Evolutionary conservation across 2,113 vertebrate species (phyloP), one percentile per base, ranked within the genome.

Genomic region (Brevimyrus niger): DNA sequence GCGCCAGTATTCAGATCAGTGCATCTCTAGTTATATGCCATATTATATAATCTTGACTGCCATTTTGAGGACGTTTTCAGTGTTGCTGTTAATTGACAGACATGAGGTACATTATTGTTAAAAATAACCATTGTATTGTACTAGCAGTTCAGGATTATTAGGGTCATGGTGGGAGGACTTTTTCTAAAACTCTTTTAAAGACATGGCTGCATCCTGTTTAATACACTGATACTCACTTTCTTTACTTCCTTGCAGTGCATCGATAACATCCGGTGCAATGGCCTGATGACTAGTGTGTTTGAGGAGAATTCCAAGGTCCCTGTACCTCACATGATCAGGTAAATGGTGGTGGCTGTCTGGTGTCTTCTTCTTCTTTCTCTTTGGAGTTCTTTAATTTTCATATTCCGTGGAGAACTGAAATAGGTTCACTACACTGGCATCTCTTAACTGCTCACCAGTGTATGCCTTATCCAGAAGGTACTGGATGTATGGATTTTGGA

Each of bases 301-400:
- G 98, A 99, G 94, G 98, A 99, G 93, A 99, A 99, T 94, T 99
- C 98, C 88, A 99, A 99, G 96, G 98, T 99, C 90, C 97, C 98
- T 0, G 98, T 99, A 92, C 98, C 98, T 89, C 97, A 99, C 93
- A 98, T 99, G 97, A 99, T 99, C 94, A 99, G 98, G 98, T 99
- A 97, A 98, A 97, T 97, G 44, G 10, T 84, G 44, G 42, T 47
- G 82, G 19, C 19, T 84, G 44, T 19, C 42, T 46, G 82, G 21
- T 84, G 44, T 27, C 42, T 21, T 84, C 9, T 38, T 83, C 1
- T 47, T 23, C 21, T 17, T 82, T 35, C 8, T 9, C 23, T 42
- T 42, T 42, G 73, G 19, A 46, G 21, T 84, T 46, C 21, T 38
- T 38, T 38, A 8, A 3, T n/a, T 83, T 46, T 10, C 9, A 47